Evolutionary conservation across 2,888 invertebrate genomes (phyloP).

Genomic region (Boloria selene): DNA sequence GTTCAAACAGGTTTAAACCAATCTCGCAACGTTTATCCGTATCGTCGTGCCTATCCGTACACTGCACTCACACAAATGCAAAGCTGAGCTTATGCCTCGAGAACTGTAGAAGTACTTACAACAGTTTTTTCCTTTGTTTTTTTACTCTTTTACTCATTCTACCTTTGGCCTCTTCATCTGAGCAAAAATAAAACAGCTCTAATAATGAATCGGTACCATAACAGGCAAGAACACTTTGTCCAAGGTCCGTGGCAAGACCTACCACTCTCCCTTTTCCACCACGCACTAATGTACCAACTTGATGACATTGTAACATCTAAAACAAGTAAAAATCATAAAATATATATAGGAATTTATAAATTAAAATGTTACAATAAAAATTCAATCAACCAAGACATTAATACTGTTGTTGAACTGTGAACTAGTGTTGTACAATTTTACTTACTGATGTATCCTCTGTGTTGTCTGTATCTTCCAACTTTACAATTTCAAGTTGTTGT

Average conservation of each 20-base stretch:
- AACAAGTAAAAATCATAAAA: neutral
- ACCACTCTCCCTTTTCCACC: conserved; percentile 90
- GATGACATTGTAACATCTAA: conserved; percentile 85
- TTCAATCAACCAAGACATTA: neutral
- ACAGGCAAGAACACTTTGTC: conserved; percentile 88
- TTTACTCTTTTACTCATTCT: conserved; percentile 89
- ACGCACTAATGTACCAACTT: conserved; percentile 90
- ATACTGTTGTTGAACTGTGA: no score
- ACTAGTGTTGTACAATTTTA: conserved; percentile 28
- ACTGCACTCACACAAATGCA: no score
- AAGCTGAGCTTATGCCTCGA: no score
- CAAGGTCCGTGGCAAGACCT: conserved; percentile 87
- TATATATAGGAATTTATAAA: neutral
- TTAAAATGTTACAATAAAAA: conserved; percentile 2
- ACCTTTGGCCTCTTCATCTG: conserved; percentile 87
- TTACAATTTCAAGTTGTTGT: conserved; percentile 73
- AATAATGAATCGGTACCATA: conserved; percentile 91
- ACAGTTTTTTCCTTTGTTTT: conserved; percentile 85
- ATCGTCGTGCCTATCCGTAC: no score
- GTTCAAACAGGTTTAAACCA: no score
- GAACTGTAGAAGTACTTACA: conserved; percentile 60
- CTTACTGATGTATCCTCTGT: conserved; percentile 82
- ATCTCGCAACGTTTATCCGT: no score
- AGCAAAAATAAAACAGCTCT: conserved; percentile 91
- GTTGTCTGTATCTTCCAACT: conserved; percentile 79